These are phyloP conservation scores for Carcina quercana DNA, from an alignment of 2,888 invertebrate species.

Conservation along the genomic window DNA sequence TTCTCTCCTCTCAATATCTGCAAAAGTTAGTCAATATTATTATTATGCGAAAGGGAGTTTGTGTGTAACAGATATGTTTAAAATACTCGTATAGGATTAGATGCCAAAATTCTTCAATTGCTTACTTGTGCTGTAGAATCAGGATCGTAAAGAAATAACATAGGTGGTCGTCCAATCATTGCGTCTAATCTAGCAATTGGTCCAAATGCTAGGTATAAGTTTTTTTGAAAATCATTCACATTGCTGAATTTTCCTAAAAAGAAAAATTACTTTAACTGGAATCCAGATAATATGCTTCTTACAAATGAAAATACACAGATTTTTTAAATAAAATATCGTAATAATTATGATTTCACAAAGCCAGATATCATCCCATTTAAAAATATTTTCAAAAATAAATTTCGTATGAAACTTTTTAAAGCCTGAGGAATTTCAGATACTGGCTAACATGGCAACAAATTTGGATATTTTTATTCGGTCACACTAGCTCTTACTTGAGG, in stretches of 20 bases:
- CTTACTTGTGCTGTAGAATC: conserved; percentile 32
- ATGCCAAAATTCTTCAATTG: neutral
- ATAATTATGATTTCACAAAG: too few species aligned
- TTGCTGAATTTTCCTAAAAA: neutral
- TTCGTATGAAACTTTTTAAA: too few species aligned
- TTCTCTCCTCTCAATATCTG: conserved; percentile 24
- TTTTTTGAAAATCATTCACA: conserved; percentile 6
- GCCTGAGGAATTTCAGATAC: too few species aligned
- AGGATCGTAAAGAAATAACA: conserved; percentile 35
- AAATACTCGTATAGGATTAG: neutral
- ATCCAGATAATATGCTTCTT: too few species aligned
- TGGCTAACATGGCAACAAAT: too few species aligned
- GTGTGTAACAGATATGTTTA: neutral
- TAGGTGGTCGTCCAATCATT: conserved; percentile 20
- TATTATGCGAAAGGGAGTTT: neutral
- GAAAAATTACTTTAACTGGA: neutral
- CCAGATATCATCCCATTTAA: too few species aligned
- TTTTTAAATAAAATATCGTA: too few species aligned
- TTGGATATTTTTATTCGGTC: too few species aligned
- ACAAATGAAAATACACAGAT: too few species aligned
- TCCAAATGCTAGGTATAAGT: conserved; percentile 31
- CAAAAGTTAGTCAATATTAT: neutral
- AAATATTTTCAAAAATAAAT: too few species aligned
- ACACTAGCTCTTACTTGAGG: too few species aligned
- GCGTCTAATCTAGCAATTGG: conserved; percentile 34